Evolutionary conservation across 2,888 invertebrate species (phyloP), one percentile per base, ranked within the genome.

Genomic region (Erebia epiphron): DNA sequence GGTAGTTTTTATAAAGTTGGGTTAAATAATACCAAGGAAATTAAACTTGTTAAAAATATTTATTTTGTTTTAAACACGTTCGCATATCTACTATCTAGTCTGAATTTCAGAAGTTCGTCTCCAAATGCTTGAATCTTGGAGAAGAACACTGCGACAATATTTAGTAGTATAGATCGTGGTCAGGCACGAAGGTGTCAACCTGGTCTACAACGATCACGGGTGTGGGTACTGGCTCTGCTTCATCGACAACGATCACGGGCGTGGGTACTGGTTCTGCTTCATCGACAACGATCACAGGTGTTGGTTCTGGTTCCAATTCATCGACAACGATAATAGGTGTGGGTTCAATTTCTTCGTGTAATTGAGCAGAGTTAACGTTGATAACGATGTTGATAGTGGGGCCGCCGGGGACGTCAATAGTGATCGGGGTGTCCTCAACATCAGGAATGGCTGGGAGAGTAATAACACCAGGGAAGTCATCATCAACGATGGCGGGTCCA

Each of bases 381-480:
- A 62, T 21, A 5, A 49, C 46, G 49, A 62, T 62, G 10, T 62
- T 62, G 14, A 62, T 49, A 49, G 62, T 62, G 1, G 62, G 62
- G 1, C 46, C 46, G 8, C 62, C 62, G 46, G 62, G 62, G 49
- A 62, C 21, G 18, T 62, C 3, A 21, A 62, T 49, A 9, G 62
- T 62, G 14, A 62, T 62, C 13, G 62, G 62, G 8, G 46, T 49
- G 46, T 62, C 62, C 21, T 18, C 62, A 26, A 26, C 57, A 16
- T 16, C 60, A 26, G 49, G 61, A 16, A 61, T 18, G 18, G 61
- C 61, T 13, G 61, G 61, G 8, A 41, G 14, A 62, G 46, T 62
- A 14, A 49, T 49, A 5, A 43, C 9, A 69, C 67, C 71, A 8
- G 69, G 66, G 56, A 69, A 68, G 54, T 16, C 26, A 1, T 26